Base-by-base conservation (phyloP, 2,113 vertebrate species). In the Oenanthe oenanthe region DNA sequence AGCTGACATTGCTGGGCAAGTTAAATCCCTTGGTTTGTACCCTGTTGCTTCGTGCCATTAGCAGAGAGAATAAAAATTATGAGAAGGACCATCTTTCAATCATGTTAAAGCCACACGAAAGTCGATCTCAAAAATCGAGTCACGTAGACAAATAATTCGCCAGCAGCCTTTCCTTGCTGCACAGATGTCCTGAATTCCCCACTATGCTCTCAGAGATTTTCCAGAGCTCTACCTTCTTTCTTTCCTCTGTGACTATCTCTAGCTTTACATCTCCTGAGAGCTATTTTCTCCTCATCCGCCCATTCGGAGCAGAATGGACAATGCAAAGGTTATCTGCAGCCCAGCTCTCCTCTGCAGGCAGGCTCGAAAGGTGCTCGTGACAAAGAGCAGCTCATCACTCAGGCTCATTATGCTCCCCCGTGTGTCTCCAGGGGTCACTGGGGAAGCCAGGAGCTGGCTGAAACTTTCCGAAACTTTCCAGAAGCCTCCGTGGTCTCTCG, bases 311-410 rank as follows among this genome's bases (percentile, higher is more conserved):
- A 86, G 87, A 89, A 60, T 31, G 4, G 15, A 71, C 76, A 94
- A 92, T 58, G 29, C 45, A 83, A 80, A 94, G 38, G 67, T 96
- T 95, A 95, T 96, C 95, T 90, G 20, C 63, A 82, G 54, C 54
- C 82, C 50, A 75, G 79, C 77, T 40, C 42, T 60, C 54, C 63
- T 73, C 63, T 65, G 50, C 63, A 88, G 78, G 70, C 54, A 47
- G 62, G 62, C 32, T 28, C 1, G 3, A 45, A 61, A 53, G n/a
- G 71, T 15, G 62, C 51, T 66, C 17, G 4, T 83, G 85, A 95
- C 82, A 76, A 93, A 88, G 72, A 92, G 54, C 92, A 95, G 90
- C 24, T 88, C 85, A 40, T 93, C 82, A n/a, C 83, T 93, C 45
- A 28, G 0, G 0, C 32, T 80, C 60, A 14, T 90, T 93, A 62